Base-by-base conservation (phyloP, 2,797 vertebrate species). In the Arctocebus calabarensis region DNA sequence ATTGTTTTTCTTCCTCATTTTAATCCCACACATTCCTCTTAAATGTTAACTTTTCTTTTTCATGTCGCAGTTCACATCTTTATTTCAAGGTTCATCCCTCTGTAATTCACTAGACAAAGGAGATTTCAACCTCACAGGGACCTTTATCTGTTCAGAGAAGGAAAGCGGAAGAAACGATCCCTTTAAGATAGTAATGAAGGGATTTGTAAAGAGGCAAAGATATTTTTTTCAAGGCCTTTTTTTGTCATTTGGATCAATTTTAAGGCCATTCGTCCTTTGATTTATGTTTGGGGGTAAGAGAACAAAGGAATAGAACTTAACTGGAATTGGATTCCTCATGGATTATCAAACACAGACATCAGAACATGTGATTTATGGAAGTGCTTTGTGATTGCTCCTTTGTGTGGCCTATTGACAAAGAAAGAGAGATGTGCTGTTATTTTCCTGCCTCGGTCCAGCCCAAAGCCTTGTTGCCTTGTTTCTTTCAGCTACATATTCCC, bases 211-310 rank as follows among this genome's bases (percentile, higher is more conserved):
- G 40, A 92, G 55, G 81, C 40, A 55, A 91, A 93, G n/a, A 57
- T 81, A 66, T 32, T 82, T 95, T 96, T 95, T 94, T 94, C 91
- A 75, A 86, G 89, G 57, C 23, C 16, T 87, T 81, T 88, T 88
- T 92, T 70, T 68, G 77, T 73, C 62, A 94, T 43, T 78, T 74
- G 93, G 57, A 78, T 96, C 75, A 87, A 79, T 90, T 94, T 96
- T 84, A 91, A 86, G 84, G n/a, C 25, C 37, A 82, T 84, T 89
- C 87, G 90, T 91, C 55, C 75, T 91, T 87, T 93, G 81, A 93
- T 83, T 95, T 90, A 74, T 71, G 11, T 92, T 93, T 93, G 43
- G 13, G 17, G 25, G 7, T 32, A 82, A 78, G 45, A 84, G 87
- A 91, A 94, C 45, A 93, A 88, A 89, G 48, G 48, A 88, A 64